A percentile compares a stretch with the other conserved stretches of the same genome.
Conservation (phyloP, 2,888 invertebrate genomes). For the Microplitis deprimator region DNA sequence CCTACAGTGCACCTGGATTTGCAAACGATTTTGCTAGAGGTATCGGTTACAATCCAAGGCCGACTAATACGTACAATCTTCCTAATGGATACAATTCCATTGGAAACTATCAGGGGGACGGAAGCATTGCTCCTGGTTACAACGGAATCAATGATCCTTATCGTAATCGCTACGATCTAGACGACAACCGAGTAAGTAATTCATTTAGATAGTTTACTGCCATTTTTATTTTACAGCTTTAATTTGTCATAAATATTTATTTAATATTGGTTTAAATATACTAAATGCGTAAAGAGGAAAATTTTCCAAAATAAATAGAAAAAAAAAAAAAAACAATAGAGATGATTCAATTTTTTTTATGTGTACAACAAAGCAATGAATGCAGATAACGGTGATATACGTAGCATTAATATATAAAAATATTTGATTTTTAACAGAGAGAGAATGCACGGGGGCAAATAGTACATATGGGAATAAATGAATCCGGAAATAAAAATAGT, state of each 20-base stretch:
- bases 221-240: background rate
- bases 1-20: conserved; percentile 54
- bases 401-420: conserved; percentile 6
- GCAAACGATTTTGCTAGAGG: conserved; percentile 46
- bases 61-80: conserved; percentile 36
- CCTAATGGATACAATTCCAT: conserved; percentile 31
- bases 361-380: background rate
- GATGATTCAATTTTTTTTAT: conserved; percentile 7
- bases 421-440: conserved; percentile 19
- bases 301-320: background rate
- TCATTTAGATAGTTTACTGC: conserved; percentile 18
- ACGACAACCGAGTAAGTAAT: conserved; percentile 58
- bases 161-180: conserved; percentile 48
- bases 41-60: conserved; percentile 41
- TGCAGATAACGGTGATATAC: background rate
- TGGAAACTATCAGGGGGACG: conserved; percentile 27
- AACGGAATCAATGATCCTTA: conserved; percentile 32
- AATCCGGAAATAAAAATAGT: background rate
- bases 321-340: background rate
- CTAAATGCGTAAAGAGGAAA: background rate
- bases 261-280: too few species aligned
- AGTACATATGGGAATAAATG: conserved; percentile 11
- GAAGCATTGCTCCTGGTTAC: conserved; percentile 29
- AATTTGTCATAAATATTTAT: background rate
- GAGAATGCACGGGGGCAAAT: background rate